These are phyloP conservation scores for Drosophila repleta DNA, from an alignment of 1,140 invertebrate genomes.

Conservation along the genomic window DNA sequence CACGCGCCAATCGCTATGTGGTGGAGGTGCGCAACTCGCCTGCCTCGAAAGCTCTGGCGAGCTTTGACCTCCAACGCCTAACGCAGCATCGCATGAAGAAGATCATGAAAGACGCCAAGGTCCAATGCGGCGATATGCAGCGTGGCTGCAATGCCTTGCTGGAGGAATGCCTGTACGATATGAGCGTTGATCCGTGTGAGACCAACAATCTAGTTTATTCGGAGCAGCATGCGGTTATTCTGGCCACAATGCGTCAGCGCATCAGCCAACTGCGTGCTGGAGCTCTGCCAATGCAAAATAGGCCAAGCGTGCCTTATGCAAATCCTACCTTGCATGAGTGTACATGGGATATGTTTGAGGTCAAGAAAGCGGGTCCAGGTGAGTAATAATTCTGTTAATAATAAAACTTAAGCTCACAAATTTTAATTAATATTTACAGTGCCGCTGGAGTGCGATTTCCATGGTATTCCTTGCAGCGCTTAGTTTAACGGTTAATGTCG, in stretches of 20 bases:
- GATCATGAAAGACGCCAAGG: constrained; percentile 83
- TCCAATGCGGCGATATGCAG: constrained; percentile 76
- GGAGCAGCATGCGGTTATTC: constrained; percentile 33
- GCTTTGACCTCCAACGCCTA: constrained; percentile 49
- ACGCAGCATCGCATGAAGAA: constrained; percentile 67
- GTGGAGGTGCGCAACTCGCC: constrained; percentile 84
- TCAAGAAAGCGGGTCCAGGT: constrained; percentile 34
- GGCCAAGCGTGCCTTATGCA: constrained; percentile 16
- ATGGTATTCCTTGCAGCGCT: constrained; percentile 47
- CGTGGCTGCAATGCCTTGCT: constrained; percentile 83
- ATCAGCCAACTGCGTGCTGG: constrained; percentile 34
- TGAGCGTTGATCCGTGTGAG: constrained; percentile 91
- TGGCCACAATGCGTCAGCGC: constrained; percentile 49
- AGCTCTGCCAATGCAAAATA: constrained; percentile 47
- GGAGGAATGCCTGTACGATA: constrained; percentile 89
- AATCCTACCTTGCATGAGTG: constrained; percentile 66
- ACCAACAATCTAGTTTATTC: constrained; percentile 87
- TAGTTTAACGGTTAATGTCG: not conserved
- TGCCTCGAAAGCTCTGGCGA: constrained; percentile 56
- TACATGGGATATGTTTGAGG: constrained; percentile 57
- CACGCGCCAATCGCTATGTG: constrained; percentile 81
- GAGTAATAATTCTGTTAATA: not conserved
- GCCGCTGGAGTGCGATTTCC: constrained; percentile 45
- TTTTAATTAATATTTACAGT: constrained; percentile 28
- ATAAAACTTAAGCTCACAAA: not conserved